Conservation (phyloP, 1,140 invertebrate genomes). For the Eurytemora carolleeae region DNA sequence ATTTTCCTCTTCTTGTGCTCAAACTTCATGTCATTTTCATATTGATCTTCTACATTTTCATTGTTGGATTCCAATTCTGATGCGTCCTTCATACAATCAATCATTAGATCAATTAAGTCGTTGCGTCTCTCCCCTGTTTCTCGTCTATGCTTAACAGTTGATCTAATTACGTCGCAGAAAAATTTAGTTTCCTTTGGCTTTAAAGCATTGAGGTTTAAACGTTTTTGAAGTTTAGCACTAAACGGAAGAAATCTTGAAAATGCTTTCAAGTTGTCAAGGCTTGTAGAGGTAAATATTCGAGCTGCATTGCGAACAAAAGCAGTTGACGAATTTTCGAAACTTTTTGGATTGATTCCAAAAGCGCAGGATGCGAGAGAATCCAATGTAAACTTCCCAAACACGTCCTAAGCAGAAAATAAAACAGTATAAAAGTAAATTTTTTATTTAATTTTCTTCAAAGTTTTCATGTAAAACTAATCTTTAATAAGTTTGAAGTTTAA, state of each 20-base stretch:
- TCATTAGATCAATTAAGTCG: constrained; percentile 6
- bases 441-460: too few relatives aligned
- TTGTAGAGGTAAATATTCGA: constrained; percentile 18
- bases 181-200: neutral
- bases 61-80: neutral
- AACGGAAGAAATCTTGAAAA: neutral
- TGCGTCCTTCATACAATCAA: neutral
- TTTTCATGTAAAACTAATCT: too few relatives aligned
- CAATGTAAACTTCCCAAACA: constrained; percentile 32
- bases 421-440: too few relatives aligned
- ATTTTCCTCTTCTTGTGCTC: neutral
- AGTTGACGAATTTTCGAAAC: constrained; percentile 28
- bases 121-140: neutral
- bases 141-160: neutral
- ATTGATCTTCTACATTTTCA: neutral
- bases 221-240: neutral
- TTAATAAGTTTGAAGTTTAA: too few relatives aligned
- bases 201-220: neutral
- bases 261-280: neutral
- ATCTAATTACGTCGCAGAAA: neutral
- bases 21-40: neutral
- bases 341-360: constrained; percentile 36
- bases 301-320: constrained; percentile 23
- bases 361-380: constrained; percentile 37
- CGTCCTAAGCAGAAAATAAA: too few relatives aligned